Percentiles rank a stretch among this genome's conserved stretches.
These are phyloP conservation scores for Talpa occidentalis DNA, from an alignment of 2,113 vertebrate genomes.

Conservation along the genomic window DNA sequence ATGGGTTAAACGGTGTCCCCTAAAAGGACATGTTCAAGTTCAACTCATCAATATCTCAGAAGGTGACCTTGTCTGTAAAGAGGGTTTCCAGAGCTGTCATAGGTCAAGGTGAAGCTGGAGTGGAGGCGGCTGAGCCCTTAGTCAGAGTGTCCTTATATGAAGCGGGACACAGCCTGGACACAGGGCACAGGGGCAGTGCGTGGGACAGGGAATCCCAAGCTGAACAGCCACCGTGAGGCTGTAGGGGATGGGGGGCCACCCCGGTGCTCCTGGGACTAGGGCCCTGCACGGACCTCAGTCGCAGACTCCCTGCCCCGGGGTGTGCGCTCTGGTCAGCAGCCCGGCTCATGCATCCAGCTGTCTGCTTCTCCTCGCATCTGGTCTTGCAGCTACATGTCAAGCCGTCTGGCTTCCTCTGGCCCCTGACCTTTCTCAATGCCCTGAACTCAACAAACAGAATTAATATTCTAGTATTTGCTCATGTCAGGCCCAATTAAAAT, in stretches of 20 bases:
- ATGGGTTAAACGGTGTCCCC: neutral
- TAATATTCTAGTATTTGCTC: neutral
- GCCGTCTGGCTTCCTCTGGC: neutral
- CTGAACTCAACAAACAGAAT: neutral
- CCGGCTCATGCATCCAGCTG: too few relatives aligned
- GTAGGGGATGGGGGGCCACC: neutral
- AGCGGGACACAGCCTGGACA: too few relatives aligned
- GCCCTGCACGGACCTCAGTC: neutral
- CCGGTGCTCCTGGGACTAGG: fast-evolving
- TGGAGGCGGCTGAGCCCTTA: too few relatives aligned
- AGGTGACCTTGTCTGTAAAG: neutral
- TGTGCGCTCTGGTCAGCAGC: too few relatives aligned
- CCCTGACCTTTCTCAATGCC: neutral
- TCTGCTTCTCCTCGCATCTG: neutral
- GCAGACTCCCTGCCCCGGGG: neutral
- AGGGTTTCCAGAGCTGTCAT: neutral
- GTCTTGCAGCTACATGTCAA: neutral
- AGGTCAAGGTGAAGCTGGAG: neutral
- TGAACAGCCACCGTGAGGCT: fast-evolving
- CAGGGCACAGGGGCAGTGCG: neutral
- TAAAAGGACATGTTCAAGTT: neutral
- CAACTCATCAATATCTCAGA: neutral
- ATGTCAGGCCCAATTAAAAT: neutral
- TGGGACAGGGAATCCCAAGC: fast-evolving
- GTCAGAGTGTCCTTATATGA: too few relatives aligned